A percentile compares a stretch with the other conserved stretches of the same genome.
phyloP scores from a whole-genome alignment of 2,797 vertebrate species.

The Sternotherus odoratus region DNA sequence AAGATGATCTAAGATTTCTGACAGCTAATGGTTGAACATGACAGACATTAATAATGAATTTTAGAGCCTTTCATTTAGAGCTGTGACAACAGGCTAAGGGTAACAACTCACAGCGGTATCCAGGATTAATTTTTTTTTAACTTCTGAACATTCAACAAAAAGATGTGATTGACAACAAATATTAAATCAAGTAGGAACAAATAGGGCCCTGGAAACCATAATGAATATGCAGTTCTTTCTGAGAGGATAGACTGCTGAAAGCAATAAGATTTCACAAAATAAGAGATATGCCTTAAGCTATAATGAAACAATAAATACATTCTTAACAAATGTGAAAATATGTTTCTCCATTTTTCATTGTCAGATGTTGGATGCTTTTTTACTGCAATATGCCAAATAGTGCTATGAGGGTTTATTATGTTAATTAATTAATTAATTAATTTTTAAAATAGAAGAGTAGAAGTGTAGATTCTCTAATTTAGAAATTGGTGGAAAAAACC shows the following conservation, averaged over 20 bases:
- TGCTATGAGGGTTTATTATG: background rate
- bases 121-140: conserved; percentile 24
- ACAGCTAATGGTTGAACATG: conserved; percentile 18
- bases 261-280: conserved; percentile 16
- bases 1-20: conserved; percentile 42
- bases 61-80: conserved; percentile 32
- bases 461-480: conserved; percentile 42
- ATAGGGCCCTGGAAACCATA: conserved; percentile 42
- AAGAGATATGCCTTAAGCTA: conserved; percentile 31
- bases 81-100: background rate
- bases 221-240: conserved; percentile 16
- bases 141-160: conserved; percentile 32
- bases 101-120: conserved; percentile 23
- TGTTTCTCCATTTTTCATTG: conserved; percentile 38
- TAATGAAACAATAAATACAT: conserved; percentile 50
- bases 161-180: conserved; percentile 61
- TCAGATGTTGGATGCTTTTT: conserved; percentile 40
- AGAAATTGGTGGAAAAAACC: conserved; percentile 28
- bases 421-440: no score
- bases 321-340: conserved; percentile 22
- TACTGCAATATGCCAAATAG: conserved; percentile 52
- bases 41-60: conserved; percentile 27
- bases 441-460: no score
- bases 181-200: conserved; percentile 50
- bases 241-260: conserved; percentile 15